These are phyloP conservation scores for Okapia johnstoni DNA, from an alignment of 2,113 vertebrate genomes.

Conservation along the genomic window DNA sequence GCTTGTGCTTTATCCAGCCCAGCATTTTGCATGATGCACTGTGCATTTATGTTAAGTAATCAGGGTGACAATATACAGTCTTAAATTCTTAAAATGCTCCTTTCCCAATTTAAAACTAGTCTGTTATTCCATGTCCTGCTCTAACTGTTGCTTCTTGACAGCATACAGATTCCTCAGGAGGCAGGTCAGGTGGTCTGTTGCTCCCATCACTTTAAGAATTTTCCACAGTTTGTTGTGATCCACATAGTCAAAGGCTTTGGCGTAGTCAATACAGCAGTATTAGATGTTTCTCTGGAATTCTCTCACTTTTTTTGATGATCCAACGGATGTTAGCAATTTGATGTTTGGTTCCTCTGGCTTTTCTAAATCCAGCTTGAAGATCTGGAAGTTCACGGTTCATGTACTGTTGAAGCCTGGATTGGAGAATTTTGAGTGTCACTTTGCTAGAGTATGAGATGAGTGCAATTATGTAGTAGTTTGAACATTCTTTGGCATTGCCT, in stretches of 20 bases:
- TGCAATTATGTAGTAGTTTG: neutral
- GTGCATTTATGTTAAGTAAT: neutral
- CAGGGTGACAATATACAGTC: neutral
- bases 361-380: neutral
- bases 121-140: neutral
- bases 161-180: neutral
- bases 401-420: neutral
- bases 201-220: neutral
- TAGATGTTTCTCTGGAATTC: neutral
- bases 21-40: neutral
- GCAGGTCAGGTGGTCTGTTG: neutral
- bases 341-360: neutral
- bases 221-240: neutral
- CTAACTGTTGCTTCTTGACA: neutral
- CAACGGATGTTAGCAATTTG: neutral
- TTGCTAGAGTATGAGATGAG: neutral
- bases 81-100: neutral
- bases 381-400: neutral
- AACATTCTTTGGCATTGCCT: neutral
- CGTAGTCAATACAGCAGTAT: neutral
- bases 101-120: neutral
- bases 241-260: neutral
- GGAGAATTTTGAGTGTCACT: neutral
- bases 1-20: neutral
- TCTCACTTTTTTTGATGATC: neutral